Percentiles rank a stretch among this genome's conserved stretches.
Evolutionary conservation across 2,797 vertebrate genomes (phyloP).

Genomic region (Phataginus tetradactyla): DNA sequence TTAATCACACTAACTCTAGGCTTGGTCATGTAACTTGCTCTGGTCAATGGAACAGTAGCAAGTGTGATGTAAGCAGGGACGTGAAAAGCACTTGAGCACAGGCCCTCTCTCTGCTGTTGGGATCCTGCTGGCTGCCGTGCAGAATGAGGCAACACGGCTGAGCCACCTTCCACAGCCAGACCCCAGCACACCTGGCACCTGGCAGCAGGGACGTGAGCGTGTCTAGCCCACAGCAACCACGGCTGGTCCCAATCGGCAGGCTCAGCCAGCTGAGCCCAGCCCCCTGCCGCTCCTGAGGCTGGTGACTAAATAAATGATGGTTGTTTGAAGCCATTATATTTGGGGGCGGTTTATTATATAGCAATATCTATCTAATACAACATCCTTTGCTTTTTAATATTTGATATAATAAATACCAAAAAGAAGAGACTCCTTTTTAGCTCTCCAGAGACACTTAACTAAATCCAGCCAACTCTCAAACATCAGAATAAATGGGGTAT

Average conservation of each 20-base stretch:
- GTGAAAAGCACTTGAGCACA: neutral
- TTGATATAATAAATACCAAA: neutral
- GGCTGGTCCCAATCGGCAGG: neutral
- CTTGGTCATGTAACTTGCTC: neutral
- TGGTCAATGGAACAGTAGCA: neutral
- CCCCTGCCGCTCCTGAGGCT: neutral
- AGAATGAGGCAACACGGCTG: neutral
- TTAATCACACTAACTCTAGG: neutral
- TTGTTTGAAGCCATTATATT: slow-evolving; percentile 36
- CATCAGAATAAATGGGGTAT: neutral
- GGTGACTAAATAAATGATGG: neutral
- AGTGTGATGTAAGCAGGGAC: neutral
- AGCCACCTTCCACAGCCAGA: neutral
- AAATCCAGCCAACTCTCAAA: neutral
- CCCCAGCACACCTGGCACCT: neutral
- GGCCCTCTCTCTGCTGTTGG: neutral
- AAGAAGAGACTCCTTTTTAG: neutral
- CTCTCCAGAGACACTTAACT: neutral
- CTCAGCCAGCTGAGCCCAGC: neutral
- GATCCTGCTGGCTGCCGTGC: neutral
- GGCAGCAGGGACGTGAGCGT: neutral
- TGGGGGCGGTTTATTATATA: slow-evolving; percentile 4
- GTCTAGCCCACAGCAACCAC: neutral
- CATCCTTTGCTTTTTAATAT: neutral
- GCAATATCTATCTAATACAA: neutral